phyloP scores from a whole-genome alignment of 2,888 invertebrate species.

The Netelia inedita region DNA sequence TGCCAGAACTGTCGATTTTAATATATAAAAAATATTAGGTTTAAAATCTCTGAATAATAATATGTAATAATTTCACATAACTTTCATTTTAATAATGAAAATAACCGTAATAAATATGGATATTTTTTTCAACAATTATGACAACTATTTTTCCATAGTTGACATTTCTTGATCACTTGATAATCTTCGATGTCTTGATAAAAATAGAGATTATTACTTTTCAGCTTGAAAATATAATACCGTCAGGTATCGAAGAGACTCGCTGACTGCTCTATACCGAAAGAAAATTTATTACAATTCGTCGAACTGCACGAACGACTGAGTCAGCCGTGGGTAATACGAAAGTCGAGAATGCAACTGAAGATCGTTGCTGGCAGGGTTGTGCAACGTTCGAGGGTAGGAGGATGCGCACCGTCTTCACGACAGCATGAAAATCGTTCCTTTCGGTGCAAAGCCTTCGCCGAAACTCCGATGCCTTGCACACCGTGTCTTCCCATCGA shows the following conservation, averaged over 20 bases:
- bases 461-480: neutral
- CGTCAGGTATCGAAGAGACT: neutral
- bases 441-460: neutral
- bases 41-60: too few relatives aligned
- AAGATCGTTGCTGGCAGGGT: conserved; percentile 1
- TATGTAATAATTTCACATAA: too few relatives aligned
- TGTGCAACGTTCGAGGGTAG: neutral
- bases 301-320: conserved; percentile 2
- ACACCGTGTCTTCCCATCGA: neutral
- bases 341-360: conserved; percentile 13
- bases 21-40: too few relatives aligned
- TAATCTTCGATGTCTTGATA: too few relatives aligned
- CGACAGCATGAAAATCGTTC: conserved; percentile 32
- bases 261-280: conserved; percentile 1
- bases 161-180: too few relatives aligned
- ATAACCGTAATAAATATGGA: too few relatives aligned
- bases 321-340: neutral
- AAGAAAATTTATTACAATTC: conserved; percentile 27
- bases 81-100: too few relatives aligned
- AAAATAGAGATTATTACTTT: too few relatives aligned
- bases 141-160: too few relatives aligned
- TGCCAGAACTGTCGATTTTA: too few relatives aligned
- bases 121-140: too few relatives aligned
- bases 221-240: too few relatives aligned
- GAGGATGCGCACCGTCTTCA: conserved; percentile 1